phyloP scores from a whole-genome alignment of 2,888 invertebrate genomes.

The Aporophyla lueneburgensis region DNA sequence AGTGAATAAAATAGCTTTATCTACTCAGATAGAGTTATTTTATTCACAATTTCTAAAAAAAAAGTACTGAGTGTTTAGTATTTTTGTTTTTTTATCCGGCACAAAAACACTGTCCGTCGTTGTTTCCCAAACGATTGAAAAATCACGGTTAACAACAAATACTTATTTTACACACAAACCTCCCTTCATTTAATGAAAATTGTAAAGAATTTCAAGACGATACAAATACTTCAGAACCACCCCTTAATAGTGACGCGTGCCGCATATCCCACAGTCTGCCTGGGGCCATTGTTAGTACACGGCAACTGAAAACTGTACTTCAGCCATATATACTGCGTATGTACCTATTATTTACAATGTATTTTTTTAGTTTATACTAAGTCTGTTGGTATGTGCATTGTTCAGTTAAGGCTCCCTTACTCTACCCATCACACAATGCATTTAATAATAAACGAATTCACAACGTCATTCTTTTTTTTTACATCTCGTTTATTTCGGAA shows the following conservation, averaged over 20 bases:
- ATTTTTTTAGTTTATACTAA: background rate
- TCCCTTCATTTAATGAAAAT: background rate
- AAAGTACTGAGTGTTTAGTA: no score
- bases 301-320: slow-evolving; percentile 46
- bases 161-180: background rate
- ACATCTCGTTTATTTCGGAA: no score
- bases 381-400: background rate
- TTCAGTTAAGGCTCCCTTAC: background rate
- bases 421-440: background rate
- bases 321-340: background rate
- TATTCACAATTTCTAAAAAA: no score
- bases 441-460: background rate
- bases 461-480: background rate
- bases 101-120: background rate
- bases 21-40: no score
- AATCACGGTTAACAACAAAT: background rate
- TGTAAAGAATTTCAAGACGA: background rate
- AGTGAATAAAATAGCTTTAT: no score
- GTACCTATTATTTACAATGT: background rate
- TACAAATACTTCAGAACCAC: slow-evolving; percentile 35
- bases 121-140: background rate
- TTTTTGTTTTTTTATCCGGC: background rate
- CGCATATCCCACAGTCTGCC: slow-evolving; percentile 61
- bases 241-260: slow-evolving; percentile 59
- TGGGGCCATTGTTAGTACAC: slow-evolving; percentile 70